phyloP scores from a whole-genome alignment of 2,797 vertebrate genomes.

The Euthynnus affinis region DNA sequence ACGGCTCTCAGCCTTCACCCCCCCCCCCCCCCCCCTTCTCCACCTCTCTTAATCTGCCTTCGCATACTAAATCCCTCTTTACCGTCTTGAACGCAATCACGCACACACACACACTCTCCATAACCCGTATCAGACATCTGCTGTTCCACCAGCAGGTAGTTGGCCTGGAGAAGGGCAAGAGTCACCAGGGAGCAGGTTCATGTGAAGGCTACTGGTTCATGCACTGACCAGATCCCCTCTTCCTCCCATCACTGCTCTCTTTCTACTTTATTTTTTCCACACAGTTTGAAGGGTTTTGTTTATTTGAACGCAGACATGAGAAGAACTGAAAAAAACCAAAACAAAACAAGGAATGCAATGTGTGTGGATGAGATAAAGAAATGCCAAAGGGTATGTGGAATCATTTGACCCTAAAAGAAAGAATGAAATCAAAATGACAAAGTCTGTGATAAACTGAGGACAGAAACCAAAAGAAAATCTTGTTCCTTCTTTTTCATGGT shows the following conservation, averaged over 20 bases:
- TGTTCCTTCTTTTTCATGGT: constrained; percentile 68
- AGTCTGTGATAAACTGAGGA: constrained; percentile 60
- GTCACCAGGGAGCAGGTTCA: constrained; percentile 80
- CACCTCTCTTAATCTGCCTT: constrained; percentile 68
- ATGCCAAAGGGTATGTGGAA: constrained; percentile 75
- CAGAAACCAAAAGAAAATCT: constrained; percentile 62
- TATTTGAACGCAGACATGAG: constrained; percentile 53
- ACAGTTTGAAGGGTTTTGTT: constrained; percentile 44
- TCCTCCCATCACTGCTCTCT: constrained; percentile 1
- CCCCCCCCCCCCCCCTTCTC: constrained; percentile 13
- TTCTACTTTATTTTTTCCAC: constrained; percentile 18
- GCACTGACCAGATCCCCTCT: constrained; percentile 53
- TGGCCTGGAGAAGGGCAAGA: constrained; percentile 77
- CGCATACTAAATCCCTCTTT: constrained; percentile 74
- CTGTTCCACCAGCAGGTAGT: constrained; percentile 80
- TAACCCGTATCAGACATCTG: constrained; percentile 78
- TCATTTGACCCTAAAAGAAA: constrained; percentile 77
- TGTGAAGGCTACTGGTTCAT: constrained; percentile 78
- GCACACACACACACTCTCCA: constrained; percentile 44
- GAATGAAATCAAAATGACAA: constrained; percentile 71
- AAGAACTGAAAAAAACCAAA: constrained; percentile 46
- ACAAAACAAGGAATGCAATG: constrained; percentile 56
- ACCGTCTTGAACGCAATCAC: constrained; percentile 63
- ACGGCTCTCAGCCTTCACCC: constrained; percentile 51
- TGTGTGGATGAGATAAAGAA: constrained; percentile 76